Base-by-base conservation (phyloP, 1,140 invertebrate species). In the Drosophila oshimai region DNA sequence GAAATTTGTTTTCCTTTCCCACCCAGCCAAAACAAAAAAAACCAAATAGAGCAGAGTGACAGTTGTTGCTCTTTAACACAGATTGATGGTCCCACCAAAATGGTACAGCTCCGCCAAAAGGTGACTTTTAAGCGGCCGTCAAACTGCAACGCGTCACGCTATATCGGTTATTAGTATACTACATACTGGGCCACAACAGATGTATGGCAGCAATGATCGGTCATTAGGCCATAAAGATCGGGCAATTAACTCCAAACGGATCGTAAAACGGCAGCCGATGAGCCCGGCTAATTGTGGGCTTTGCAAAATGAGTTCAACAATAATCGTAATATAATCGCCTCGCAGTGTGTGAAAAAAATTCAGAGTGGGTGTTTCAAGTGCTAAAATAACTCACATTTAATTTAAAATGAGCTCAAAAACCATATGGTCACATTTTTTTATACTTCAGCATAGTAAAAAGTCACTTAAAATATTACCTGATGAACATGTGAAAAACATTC, bases 1-100 rank as follows among this genome's bases (percentile, higher is more conserved):
- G 79, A 84, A 83, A 83, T 83, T 77, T 73, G 60, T 73, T 79
- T 81, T 74, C 39, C 71, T 69, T 49, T 71, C 44, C 61, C 60
- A 33, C 24, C 57, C 37, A 51, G 12, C 13, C 26, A 13, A 24
- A 58, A 39, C 37, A 42, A 17, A 13, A 36, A 36, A 26, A 37
- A 18, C 17, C 46, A 51, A 68, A 51, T 67, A 53, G 34, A 55
- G 26, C 39, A 33, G 20, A 60, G 53, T 49, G 61, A 65, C 61
- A 64, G 58, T 62, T 26, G 37, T 57, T 61, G 51, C 37, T 33
- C 53, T 42, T 44, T 33, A 61, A 57, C 57, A 57, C 36, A 42
- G 58, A 61, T 44, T 62, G 53, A 62, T 62, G 37, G 37, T 44
- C 28, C 22, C 34, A 9, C 17, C 6, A 4, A 9, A 12, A 13